phyloP scores from a whole-genome alignment of 2,888 invertebrate genomes.

The Lithophane socia region DNA sequence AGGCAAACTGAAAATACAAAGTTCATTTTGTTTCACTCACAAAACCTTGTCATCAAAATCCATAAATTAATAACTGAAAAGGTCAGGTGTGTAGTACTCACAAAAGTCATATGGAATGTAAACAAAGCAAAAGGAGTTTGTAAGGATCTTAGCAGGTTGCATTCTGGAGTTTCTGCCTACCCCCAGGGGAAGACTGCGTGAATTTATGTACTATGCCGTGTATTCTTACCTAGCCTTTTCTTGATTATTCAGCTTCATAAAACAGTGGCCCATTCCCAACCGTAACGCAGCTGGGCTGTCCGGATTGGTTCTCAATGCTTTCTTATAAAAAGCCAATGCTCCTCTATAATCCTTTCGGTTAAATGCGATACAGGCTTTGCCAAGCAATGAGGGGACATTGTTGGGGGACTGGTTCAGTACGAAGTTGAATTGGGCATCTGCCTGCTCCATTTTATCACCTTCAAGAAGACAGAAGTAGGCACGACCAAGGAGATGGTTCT shows the following conservation, averaged over 20 bases:
- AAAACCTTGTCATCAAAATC: background rate
- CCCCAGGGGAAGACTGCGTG: background rate
- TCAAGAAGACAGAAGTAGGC: slow-evolving; percentile 99
- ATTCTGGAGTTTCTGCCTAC: background rate
- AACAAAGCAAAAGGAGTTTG: background rate
- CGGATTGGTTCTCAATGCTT: slow-evolving; percentile 98
- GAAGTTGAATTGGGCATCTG: slow-evolving; percentile 99
- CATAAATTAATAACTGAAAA: background rate
- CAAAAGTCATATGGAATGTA: background rate
- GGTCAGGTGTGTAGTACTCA: too few species aligned
- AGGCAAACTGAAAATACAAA: too few species aligned
- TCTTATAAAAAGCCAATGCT: slow-evolving; percentile 99
- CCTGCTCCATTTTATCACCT: slow-evolving; percentile 99
- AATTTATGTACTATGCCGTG: background rate
- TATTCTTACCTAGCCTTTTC: slow-evolving; percentile 96
- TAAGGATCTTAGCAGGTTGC: background rate
- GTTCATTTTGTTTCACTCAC: background rate
- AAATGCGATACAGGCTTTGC: slow-evolving; percentile 99
- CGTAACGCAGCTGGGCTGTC: slow-evolving; percentile 99
- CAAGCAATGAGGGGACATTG: slow-evolving; percentile 98
- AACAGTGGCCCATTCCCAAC: slow-evolving; percentile 99
- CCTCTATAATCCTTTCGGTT: slow-evolving; percentile 99
- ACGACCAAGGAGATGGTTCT: slow-evolving; percentile 99
- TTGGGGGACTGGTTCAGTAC: slow-evolving; percentile 98
- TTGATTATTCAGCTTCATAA: slow-evolving; percentile 98